phyloP scores from a whole-genome alignment of 2,113 vertebrate species.

The Crotalus helleri region DNA sequence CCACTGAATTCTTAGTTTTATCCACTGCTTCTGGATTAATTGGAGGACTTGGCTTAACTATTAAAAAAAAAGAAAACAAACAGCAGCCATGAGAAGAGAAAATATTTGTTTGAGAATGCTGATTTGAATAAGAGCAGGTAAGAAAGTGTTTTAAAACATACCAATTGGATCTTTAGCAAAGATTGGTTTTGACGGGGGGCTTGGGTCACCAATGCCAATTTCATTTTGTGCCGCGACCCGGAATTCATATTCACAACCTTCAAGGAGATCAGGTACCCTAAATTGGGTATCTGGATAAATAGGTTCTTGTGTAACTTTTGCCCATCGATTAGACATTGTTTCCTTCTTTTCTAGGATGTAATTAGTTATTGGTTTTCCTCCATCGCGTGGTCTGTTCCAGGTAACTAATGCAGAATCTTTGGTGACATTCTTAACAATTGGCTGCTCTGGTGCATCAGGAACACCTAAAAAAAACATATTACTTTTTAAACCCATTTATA shows the following conservation, averaged over 20 bases:
- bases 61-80: background rate
- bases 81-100: constrained; percentile 11
- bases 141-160: constrained; percentile 63
- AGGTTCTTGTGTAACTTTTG: constrained; percentile 82
- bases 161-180: constrained; percentile 95
- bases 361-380: constrained; percentile 94
- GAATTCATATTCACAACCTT: constrained; percentile 96
- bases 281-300: constrained; percentile 91
- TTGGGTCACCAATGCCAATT: constrained; percentile 91
- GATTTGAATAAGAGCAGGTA: constrained; percentile 32
- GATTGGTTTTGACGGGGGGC: constrained; percentile 89
- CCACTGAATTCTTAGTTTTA: constrained; percentile 92
- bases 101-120: constrained; percentile 26
- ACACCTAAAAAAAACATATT: constrained; percentile 77
- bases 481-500: constrained; percentile 11
- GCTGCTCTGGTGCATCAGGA: constrained; percentile 93
- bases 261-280: constrained; percentile 86
- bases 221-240: constrained; percentile 96
- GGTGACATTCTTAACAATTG: constrained; percentile 85
- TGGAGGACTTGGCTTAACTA: constrained; percentile 90
- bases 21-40: constrained; percentile 90
- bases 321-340: constrained; percentile 88
- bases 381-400: constrained; percentile 92
- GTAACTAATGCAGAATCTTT: constrained; percentile 86
- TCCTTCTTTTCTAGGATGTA: constrained; percentile 97